Percentiles rank a stretch among this genome's conserved stretches.
phyloP scores from a whole-genome alignment of 2,888 invertebrate species.

The Athalia rosae region DNA sequence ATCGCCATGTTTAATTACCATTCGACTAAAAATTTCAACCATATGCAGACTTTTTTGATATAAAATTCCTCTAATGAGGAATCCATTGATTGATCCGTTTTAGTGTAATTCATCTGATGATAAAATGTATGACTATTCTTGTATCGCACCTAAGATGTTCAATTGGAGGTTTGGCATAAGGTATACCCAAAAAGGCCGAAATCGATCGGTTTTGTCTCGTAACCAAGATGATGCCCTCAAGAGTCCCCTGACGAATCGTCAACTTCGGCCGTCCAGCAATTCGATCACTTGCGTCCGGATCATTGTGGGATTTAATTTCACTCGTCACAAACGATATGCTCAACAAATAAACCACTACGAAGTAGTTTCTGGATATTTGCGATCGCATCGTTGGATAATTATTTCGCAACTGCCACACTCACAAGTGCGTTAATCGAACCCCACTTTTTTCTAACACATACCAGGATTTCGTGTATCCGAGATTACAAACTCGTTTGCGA shows the following conservation, averaged over 20 bases:
- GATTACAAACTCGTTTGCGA: no score
- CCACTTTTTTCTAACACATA: no score
- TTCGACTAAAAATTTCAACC: not conserved
- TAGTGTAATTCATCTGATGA: not conserved
- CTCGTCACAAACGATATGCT: not conserved
- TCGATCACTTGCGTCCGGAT: not conserved
- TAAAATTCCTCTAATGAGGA: not conserved
- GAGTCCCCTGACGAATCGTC: conserved; percentile 24
- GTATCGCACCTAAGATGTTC: conserved; percentile 64
- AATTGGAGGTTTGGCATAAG: conserved; percentile 66
- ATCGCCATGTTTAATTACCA: not conserved
- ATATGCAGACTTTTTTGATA: not conserved
- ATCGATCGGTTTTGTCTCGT: conserved; percentile 49
- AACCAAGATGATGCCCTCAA: conserved; percentile 6
- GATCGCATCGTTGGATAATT: not conserved
- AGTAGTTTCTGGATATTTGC: not conserved
- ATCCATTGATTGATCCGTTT: not conserved
- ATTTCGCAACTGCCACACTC: no score
- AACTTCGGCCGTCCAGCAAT: not conserved
- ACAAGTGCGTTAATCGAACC: no score
- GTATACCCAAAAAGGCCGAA: conserved; percentile 64
- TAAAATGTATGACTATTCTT: not conserved
- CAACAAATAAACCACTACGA: not conserved
- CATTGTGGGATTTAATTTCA: not conserved
- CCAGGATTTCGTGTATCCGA: no score